Base-by-base conservation (phyloP, 2,888 invertebrate genomes). In the Yponomeuta plumbellus region DNA sequence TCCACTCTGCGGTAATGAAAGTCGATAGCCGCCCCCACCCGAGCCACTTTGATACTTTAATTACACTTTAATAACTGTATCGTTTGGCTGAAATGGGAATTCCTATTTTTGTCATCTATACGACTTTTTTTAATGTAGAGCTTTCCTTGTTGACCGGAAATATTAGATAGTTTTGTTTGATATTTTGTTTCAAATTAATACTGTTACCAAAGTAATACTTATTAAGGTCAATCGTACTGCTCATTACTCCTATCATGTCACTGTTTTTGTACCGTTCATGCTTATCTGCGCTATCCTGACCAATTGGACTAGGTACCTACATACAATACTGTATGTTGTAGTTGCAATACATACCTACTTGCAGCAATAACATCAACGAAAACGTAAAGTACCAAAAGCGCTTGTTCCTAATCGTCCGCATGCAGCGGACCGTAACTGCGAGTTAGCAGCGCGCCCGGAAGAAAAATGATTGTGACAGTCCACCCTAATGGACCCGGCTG, bases 401-500 rank as follows among this genome's bases (percentile, higher is more conserved):
- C 17, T 52, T 52, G 44, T 52, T 52, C 44, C 44, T 1, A 13
- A 52, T 17, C 44, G 44, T 20, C 26, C 40, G 56, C 77, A 83
- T 72, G 77, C 88, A 85, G 82, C 87, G 85, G 82, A 89, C 85
- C 89, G 88, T 78, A 81, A 83, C 82, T 81, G 86, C 85, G 90
- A 90, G 90, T 91, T 90, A 90, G 88, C 88, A 80, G 85, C 85
- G 64, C 87, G 80, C 85, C 34, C 85, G 66, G 66, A 91, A 91
- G 90, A 91, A 91, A 90, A 91, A 91, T 91, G 89, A 90, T 88
- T 89, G 91, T 89, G 91, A 91, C 91, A 91, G 90, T 88, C 88
- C 89, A 23, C 56, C 80, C 88, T 91, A 91, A 91, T 91, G 91
- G 91, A 90, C 87, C 86, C 87, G 86, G 84, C 87, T 83, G 85